Evolutionary conservation across 2,888 invertebrate species (phyloP), one percentile per base, ranked within the genome.

Genomic region (Acanthococcus lagerstroemiae): DNA sequence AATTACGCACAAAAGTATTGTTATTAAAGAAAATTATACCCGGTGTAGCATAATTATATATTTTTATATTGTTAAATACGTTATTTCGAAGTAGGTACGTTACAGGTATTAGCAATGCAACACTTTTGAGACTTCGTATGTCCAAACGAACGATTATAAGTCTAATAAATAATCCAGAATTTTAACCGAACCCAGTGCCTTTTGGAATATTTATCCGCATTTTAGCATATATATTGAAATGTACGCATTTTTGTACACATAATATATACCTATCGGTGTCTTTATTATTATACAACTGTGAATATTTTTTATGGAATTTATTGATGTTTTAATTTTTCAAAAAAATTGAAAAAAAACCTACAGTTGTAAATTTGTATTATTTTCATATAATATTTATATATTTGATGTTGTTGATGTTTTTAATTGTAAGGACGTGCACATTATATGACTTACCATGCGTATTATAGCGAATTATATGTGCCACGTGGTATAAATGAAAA

Each of bases 361-460:
- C 63, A 52, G 52, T 54, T 63, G 63, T 63, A 63, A 52, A 63
- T 63, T 63, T 63, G 63, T 63, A 63, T 52, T 63, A 61, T 63
- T 54, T 52, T 52, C 52, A 19, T 52, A 63, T 63, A 52, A 50
- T 63, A 54, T 63, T 54, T 63, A 63, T 63, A 63, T 63, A 63
- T 63, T 63, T 52, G 63, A 63, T 63, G 63, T 63, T 63, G 63
- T 63, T 63, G 63, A 63, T 63, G 63, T 63, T 63, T 63, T 52
- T 63, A 63, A 63, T 54, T 63, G 22, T 63, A 63, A 63, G 63
- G 37, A 63, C 52, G 52, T 63, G 63, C 63, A 63, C 63, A 60
- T 54, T 63, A 63, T 63, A 52, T 63, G 30, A 26, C 37, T 54
- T 63, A 63, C 63, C 63, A 63, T 52, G 63, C 63, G 63, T 63